phyloP scores from a whole-genome alignment of 2,797 vertebrate species.

The Mormyrops attenuatus region DNA sequence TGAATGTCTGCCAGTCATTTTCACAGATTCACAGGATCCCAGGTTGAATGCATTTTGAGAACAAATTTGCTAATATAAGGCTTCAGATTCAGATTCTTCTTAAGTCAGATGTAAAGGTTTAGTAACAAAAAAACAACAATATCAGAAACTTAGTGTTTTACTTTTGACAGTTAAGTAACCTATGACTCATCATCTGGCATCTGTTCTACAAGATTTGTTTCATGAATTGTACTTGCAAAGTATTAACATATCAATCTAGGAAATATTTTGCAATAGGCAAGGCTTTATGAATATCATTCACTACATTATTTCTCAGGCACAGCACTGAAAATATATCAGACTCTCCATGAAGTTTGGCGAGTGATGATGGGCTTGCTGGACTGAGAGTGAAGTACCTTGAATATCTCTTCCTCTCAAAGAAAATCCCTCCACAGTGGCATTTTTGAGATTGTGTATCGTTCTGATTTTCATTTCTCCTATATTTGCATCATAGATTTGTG shows the following conservation, averaged over 20 bases:
- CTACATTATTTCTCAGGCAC: background rate
- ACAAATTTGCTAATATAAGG: background rate
- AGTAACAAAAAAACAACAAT: background rate
- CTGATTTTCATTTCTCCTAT: background rate
- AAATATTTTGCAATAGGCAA: background rate
- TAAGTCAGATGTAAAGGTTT: background rate
- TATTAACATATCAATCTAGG: background rate
- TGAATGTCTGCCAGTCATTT: background rate
- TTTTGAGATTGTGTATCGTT: background rate
- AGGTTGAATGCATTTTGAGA: background rate
- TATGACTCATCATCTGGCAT: background rate
- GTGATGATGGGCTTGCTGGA: background rate
- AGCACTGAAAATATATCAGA: background rate
- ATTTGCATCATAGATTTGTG: background rate
- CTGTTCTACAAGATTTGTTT: background rate
- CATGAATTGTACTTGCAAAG: background rate
- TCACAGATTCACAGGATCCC: background rate
- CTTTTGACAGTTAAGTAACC: background rate
- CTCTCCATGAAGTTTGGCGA: background rate
- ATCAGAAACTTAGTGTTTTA: background rate
- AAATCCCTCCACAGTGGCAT: background rate
- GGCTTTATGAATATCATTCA: background rate
- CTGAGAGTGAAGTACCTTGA: background rate
- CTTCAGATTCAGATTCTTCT: background rate
- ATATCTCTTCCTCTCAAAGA: background rate